These are phyloP conservation scores for Trachelipus rathkii DNA, from an alignment of 1,140 invertebrate species.

Conservation along the genomic window DNA sequence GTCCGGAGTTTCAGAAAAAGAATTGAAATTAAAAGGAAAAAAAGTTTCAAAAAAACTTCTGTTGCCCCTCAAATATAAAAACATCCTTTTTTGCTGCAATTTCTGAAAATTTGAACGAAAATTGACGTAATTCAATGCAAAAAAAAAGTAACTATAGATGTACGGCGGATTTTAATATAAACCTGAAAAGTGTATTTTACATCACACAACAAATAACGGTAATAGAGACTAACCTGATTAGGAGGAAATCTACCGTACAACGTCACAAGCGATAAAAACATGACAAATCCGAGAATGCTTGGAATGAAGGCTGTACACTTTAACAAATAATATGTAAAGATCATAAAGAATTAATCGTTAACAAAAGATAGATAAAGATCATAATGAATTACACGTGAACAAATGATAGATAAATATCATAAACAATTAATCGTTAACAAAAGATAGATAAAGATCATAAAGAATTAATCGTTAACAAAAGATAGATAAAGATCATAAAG, in stretches of 20 bases:
- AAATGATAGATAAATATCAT: no score
- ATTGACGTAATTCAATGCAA: neutral
- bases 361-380: no score
- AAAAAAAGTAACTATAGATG: neutral
- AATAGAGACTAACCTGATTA: slow-evolving; percentile 37
- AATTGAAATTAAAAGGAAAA: no score
- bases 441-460: no score
- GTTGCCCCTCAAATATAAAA: no score
- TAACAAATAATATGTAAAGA: slow-evolving; percentile 48
- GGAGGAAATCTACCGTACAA: slow-evolving; percentile 54
- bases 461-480: no score
- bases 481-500: no score
- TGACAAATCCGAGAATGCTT: slow-evolving; percentile 50
- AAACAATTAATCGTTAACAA: no score
- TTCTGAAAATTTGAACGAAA: neutral
- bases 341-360: slow-evolving; percentile 54
- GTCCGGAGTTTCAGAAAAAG: no score
- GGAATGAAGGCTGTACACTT: slow-evolving; percentile 57
- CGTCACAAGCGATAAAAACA: slow-evolving; percentile 54
- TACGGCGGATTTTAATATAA: neutral
- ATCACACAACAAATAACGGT: neutral
- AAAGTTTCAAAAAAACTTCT: no score
- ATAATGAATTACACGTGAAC: no score
- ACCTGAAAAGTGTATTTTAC: neutral
- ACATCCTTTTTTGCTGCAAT: no score